These are phyloP conservation scores for Stenotaenia linearis DNA, from an alignment of 2,888 invertebrate genomes.

Conservation along the genomic window DNA sequence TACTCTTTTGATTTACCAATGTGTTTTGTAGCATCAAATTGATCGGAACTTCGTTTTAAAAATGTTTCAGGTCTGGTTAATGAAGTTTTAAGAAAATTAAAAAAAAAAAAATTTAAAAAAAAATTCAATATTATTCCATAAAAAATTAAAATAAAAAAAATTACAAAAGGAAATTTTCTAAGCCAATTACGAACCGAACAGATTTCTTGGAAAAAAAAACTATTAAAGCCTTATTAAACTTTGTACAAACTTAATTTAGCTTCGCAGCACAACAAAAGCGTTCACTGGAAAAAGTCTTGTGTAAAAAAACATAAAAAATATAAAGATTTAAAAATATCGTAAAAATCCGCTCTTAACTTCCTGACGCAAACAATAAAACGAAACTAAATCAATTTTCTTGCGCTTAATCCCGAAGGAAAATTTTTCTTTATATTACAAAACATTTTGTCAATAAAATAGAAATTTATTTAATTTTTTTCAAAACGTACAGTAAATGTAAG, in stretches of 20 bases:
- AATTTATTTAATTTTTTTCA: too few relatives aligned
- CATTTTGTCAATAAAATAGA: too few relatives aligned
- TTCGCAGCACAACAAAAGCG: background rate
- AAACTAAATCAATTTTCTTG: too few relatives aligned
- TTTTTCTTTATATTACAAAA: too few relatives aligned
- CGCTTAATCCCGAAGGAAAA: too few relatives aligned
- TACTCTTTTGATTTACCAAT: too few relatives aligned
- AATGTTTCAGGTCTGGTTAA: too few relatives aligned
- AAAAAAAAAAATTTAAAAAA: background rate
- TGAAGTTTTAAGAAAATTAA: too few relatives aligned
- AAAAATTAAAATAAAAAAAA: background rate
- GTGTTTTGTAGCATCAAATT: too few relatives aligned
- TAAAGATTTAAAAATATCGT: background rate
- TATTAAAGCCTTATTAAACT: conserved; percentile 1
- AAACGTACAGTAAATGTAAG: too few relatives aligned
- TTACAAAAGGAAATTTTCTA: background rate
- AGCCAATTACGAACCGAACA: conserved; percentile 1
- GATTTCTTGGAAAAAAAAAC: background rate
- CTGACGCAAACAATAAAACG: background rate
- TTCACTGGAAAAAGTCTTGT: background rate
- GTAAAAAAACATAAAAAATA: background rate
- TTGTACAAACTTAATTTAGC: conserved; percentile 9
- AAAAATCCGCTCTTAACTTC: background rate
- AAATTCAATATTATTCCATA: background rate
- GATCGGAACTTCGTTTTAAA: too few relatives aligned